Conservation (phyloP, 2,113 vertebrate genomes). For the Dipodomys spectabilis region DNA sequence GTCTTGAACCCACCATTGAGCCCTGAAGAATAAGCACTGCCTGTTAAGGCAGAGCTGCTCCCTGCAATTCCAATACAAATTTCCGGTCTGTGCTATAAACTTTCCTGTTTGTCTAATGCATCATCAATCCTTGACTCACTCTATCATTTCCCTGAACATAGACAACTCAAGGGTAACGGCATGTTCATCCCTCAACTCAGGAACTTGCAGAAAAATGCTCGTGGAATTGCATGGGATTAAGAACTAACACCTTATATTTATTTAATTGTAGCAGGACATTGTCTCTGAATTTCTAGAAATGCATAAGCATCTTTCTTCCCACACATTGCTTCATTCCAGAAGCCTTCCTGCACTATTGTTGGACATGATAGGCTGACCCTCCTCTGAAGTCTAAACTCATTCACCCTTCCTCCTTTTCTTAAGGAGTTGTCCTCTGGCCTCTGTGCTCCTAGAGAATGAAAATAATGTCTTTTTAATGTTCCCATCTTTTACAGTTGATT, state of each 20-base stretch:
- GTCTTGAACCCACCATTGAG: accelerated
- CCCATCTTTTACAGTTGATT: neutral
- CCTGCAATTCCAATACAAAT: neutral
- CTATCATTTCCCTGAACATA: neutral
- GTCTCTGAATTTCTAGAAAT: conserved; percentile 13
- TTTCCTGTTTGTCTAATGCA: neutral
- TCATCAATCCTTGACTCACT: too few species aligned
- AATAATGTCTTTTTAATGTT: neutral
- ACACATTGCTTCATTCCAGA: neutral
- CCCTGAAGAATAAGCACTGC: neutral
- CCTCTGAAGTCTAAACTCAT: neutral
- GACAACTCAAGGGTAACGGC: neutral
- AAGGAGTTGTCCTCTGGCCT: neutral
- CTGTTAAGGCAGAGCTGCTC: neutral
- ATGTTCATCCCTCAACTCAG: neutral
- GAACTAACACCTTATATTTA: neutral
- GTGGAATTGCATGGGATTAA: neutral
- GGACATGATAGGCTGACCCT: neutral
- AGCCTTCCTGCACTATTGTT: neutral
- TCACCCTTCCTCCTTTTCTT: neutral
- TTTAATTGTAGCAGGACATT: neutral
- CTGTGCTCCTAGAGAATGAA: neutral
- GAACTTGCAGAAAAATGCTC: neutral
- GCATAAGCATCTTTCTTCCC: neutral
- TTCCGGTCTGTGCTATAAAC: neutral